Percentiles rank a stretch among this genome's conserved stretches.
These are phyloP conservation scores for Anoplius nigerrimus DNA, from an alignment of 2,888 invertebrate genomes.

Conservation along the genomic window DNA sequence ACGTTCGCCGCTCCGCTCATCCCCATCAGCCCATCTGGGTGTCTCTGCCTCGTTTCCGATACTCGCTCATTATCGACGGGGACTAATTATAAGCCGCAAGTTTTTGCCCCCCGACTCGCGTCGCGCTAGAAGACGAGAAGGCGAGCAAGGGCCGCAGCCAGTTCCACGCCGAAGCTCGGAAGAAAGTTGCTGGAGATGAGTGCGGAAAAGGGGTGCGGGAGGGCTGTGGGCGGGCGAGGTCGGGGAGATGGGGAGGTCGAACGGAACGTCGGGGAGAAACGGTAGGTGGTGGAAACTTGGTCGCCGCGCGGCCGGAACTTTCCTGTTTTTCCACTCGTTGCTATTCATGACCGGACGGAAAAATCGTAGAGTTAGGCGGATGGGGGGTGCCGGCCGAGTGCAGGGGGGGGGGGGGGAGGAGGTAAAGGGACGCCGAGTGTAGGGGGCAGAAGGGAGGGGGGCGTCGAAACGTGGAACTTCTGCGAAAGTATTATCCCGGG, in stretches of 20 bases:
- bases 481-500: slow-evolving; percentile 58
- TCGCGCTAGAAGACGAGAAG: slow-evolving; percentile 22
- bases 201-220: background rate
- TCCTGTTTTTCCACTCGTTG: slow-evolving; percentile 67
- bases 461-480: slow-evolving; percentile 40
- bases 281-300: slow-evolving; percentile 41
- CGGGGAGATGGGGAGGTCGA: background rate
- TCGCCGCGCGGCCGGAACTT: slow-evolving; percentile 52
- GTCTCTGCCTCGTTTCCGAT: too few species aligned
- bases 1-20: too few species aligned
- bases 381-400: slow-evolving; percentile 32
- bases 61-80: slow-evolving; percentile 18
- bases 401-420: slow-evolving; percentile 1
- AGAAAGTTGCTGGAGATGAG: slow-evolving; percentile 33
- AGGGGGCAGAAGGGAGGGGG: slow-evolving; percentile 23
- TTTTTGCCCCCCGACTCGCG: slow-evolving; percentile 20
- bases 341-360: slow-evolving; percentile 66
- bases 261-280: background rate
- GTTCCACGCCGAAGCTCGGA: slow-evolving; percentile 34
- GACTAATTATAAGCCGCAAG: slow-evolving; percentile 42
- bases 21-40: too few species aligned
- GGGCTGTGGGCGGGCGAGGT: background rate
- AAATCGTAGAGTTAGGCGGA: slow-evolving; percentile 58
- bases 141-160: slow-evolving; percentile 26
- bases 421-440: slow-evolving; percentile 2